Evolutionary conservation across 2,797 vertebrate species (phyloP).

Genomic region (Passerculus sandwichensis): DNA sequence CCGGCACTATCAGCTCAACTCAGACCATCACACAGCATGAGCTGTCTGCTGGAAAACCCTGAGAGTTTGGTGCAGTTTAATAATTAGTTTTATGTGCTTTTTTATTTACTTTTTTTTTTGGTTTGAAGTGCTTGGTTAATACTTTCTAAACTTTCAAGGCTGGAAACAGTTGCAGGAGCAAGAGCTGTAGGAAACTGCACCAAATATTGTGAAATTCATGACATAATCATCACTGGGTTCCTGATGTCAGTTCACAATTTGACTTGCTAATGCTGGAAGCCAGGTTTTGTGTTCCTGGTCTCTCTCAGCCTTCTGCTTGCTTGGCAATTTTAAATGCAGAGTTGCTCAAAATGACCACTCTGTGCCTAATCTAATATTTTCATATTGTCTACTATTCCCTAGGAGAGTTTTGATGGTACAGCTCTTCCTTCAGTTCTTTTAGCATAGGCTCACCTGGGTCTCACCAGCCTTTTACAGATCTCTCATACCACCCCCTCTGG

Average conservation of each 20-base stretch:
- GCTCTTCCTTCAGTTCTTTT: background rate
- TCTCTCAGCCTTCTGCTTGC: background rate
- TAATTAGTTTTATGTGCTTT: background rate
- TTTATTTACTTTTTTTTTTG: background rate
- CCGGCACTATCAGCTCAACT: background rate
- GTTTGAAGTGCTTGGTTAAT: background rate
- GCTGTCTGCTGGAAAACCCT: background rate
- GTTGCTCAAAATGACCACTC: background rate
- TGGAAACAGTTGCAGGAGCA: background rate
- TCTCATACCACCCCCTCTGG: accelerated
- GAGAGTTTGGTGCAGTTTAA: background rate
- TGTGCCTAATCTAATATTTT: background rate
- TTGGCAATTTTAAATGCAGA: background rate
- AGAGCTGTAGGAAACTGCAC: background rate
- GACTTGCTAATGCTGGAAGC: background rate
- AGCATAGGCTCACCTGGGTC: background rate
- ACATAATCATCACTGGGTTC: background rate
- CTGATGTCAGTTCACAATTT: background rate
- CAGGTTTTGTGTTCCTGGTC: background rate
- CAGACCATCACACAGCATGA: background rate
- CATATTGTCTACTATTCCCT: background rate
- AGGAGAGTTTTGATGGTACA: background rate
- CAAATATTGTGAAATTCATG: slow-evolving; percentile 9
- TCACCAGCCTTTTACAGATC: background rate
- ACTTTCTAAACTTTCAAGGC: background rate